A percentile compares a stretch with the other conserved stretches of the same genome.
phyloP scores from a whole-genome alignment of 2,113 vertebrate genomes.

The Helogale parvula region DNA sequence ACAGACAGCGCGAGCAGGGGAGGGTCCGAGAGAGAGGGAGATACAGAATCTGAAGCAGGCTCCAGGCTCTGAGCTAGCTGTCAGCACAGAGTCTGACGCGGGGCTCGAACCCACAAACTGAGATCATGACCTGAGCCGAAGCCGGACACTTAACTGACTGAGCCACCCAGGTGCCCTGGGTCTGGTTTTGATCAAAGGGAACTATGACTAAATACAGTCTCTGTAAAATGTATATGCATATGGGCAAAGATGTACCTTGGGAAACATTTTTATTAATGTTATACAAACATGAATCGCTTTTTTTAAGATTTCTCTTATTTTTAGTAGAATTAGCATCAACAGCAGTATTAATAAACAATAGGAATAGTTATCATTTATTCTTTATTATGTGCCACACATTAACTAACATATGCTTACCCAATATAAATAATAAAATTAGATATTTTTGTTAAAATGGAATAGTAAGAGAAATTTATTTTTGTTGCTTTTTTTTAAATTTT shows the following conservation, averaged over 20 bases:
- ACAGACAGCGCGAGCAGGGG: too few species aligned
- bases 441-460: not conserved
- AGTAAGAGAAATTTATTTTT: not conserved
- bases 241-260: not conserved
- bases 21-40: too few species aligned
- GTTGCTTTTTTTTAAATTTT: too few species aligned
- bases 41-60: too few species aligned
- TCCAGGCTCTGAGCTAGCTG: too few species aligned
- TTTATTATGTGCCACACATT: not conserved
- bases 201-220: not conserved
- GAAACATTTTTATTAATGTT: not conserved
- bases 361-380: not conserved
- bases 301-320: not conserved
- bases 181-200: not conserved
- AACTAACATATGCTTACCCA: not conserved
- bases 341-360: not conserved
- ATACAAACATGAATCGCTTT: not conserved
- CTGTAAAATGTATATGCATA: not conserved
- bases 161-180: too few species aligned
- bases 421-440: not conserved
- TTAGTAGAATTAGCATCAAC: not conserved
- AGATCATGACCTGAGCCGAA: too few species aligned
- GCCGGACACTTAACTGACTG: too few species aligned
- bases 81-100: too few species aligned
- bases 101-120: too few species aligned